Base-by-base conservation (phyloP, 2,113 vertebrate species). In the Procapra przewalskii region DNA sequence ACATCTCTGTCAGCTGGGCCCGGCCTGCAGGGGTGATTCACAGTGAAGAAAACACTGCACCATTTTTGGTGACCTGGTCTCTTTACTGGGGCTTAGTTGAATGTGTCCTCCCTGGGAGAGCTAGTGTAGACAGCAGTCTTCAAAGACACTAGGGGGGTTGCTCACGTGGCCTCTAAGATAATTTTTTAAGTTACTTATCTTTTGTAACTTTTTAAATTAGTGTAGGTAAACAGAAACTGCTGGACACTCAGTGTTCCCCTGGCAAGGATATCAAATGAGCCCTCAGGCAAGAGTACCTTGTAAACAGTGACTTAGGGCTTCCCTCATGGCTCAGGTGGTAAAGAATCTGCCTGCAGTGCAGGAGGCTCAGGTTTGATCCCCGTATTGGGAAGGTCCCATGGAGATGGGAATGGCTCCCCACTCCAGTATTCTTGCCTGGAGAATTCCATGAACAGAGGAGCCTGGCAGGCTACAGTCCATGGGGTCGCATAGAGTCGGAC, bases 1-100 rank as follows among this genome's bases (percentile, higher is more conserved):
- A 40, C 11, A 67, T 13, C 16, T 64, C 29, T 79, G 59, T 86
- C 29, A 16, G 27, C 36, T 6, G 13, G 59, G 50, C 45, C 36
- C 31, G 21, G 13, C 50, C 12, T 13, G 4, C 12, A 21, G 0
- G 14, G 59, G 5, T 16, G 5, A n/a, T 40, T 71, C 48, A 5
- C 17, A 23, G 57, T 16, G 19, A 52, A 60, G 40, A 48, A 31
- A 27, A 15, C 7, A 19, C n/a, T 3, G 16, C 19, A 15, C 4
- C 43, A 21, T 21, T 33, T 29, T 15, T 52, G 5, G 21, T 17
- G 64, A 23, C 45, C 40, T 55, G 27, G 7, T 23, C 12, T 54
- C 2, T 40, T 16, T 36, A 3, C 19, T 50, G 4, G 52, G 25
- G 19, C 10, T 23, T 2, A 29, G 9, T 7, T 67, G 19, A 71